A percentile compares a stretch with the other conserved stretches of the same genome.
Conservation (phyloP, 2,113 vertebrate genomes). For the Salvelinus sp. region DNA sequence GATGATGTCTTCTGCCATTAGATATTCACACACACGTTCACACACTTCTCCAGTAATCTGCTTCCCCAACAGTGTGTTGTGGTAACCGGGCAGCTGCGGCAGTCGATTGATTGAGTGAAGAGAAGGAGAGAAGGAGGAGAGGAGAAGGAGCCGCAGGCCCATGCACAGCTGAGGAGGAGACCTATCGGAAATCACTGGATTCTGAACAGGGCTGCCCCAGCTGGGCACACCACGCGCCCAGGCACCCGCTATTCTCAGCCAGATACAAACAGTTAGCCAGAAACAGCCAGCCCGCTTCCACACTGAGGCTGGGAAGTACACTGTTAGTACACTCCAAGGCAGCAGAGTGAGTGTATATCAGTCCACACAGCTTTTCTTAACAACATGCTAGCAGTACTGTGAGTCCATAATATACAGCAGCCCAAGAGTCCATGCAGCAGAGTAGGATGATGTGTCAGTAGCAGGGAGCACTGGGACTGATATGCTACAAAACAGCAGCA, state of each 20-base stretch:
- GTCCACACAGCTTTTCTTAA: not conserved
- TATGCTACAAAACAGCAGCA: no score
- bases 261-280: slow-evolving; percentile 9
- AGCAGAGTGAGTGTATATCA: not conserved
- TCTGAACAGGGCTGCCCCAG: slow-evolving; percentile 42
- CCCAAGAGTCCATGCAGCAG: not conserved
- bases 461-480: no score
- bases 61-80: slow-evolving; percentile 56
- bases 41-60: slow-evolving; percentile 60
- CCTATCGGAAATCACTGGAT: slow-evolving; percentile 76
- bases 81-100: slow-evolving; percentile 64
- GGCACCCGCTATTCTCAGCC: slow-evolving; percentile 7
- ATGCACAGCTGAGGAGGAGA: slow-evolving; percentile 65
- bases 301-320: not conserved
- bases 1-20: not conserved
- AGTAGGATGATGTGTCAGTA: not conserved
- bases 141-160: slow-evolving; percentile 70
- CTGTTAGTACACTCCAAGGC: not conserved
- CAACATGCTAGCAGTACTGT: not conserved
- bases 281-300: not conserved
- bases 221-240: slow-evolving; percentile 28
- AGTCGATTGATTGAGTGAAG: slow-evolving; percentile 65
- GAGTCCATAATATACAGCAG: not conserved
- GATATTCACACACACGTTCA: slow-evolving; percentile 18
- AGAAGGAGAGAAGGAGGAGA: slow-evolving; percentile 57